Conservation (phyloP, 2,797 vertebrate genomes). For the Darevskia nairensis region DNA sequence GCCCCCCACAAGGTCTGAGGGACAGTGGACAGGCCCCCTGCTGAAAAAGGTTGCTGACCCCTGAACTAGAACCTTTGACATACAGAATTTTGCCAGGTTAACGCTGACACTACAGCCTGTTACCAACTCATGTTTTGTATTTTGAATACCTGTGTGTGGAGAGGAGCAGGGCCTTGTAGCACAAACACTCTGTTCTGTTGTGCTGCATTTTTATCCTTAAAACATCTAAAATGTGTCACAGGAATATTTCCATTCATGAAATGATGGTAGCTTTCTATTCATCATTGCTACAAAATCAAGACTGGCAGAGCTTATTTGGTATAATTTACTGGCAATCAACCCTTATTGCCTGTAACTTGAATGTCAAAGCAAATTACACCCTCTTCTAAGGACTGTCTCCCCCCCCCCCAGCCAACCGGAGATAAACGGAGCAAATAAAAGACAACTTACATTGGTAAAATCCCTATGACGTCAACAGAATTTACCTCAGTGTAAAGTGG, state of each 20-base stretch:
- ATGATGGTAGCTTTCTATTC: conserved; percentile 27
- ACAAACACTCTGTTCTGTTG: conserved; percentile 1
- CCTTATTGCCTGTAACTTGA: conserved; percentile 39
- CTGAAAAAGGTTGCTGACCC: too few species aligned
- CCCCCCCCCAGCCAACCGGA: not conserved
- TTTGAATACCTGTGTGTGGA: not conserved
- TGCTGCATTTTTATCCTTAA: not conserved
- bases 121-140: not conserved
- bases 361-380: conserved; percentile 30
- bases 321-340: conserved; percentile 44
- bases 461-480: not conserved
- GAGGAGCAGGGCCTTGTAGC: not conserved
- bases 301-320: conserved; percentile 29
- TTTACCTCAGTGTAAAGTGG: not conserved
- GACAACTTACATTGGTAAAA: not conserved
- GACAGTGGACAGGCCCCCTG: too few species aligned
- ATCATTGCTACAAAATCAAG: conserved; percentile 34
- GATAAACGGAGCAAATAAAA: conserved; percentile 16
- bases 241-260: conserved; percentile 12
- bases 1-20: too few species aligned
- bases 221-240: fast-evolving
- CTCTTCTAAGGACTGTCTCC: not conserved
- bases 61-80: not conserved
- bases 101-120: not conserved
- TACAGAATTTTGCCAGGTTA: not conserved